A percentile compares a stretch with the other conserved stretches of the same genome.
Evolutionary conservation across 2,888 invertebrate species (phyloP).

Genomic region (Julus scandinavius): DNA sequence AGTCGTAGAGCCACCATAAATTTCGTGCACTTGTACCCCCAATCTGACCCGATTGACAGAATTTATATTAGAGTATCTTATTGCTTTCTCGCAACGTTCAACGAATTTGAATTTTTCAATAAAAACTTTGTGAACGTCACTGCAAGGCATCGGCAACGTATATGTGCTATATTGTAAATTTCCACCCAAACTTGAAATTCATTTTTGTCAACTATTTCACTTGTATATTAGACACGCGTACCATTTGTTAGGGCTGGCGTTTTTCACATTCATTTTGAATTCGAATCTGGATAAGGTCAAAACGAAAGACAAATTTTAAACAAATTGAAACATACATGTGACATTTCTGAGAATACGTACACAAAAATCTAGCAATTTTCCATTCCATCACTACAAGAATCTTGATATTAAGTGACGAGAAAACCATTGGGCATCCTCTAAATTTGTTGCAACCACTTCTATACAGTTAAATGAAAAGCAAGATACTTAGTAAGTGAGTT

Average conservation of each 20-base stretch:
- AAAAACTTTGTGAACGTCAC: conserved; percentile 44
- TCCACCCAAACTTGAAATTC: conserved; percentile 14
- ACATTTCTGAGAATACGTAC: too few species aligned
- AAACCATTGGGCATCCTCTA: too few species aligned
- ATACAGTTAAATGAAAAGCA: too few species aligned
- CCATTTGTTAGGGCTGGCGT: neutral
- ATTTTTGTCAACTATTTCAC: conserved; percentile 16
- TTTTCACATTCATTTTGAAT: neutral
- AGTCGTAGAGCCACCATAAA: neutral
- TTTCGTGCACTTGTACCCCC: neutral
- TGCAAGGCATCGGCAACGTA: neutral
- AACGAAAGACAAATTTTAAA: neutral
- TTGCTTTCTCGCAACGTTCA: conserved; percentile 31
- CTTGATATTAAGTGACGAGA: too few species aligned
- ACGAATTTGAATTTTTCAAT: conserved; percentile 43
- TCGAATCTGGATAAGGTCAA: neutral
- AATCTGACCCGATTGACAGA: conserved; percentile 43
- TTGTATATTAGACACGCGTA: neutral
- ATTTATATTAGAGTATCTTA: conserved; percentile 43
- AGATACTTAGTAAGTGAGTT: too few species aligned
- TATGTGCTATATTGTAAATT: conserved; percentile 18
- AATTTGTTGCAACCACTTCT: too few species aligned
- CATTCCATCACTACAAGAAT: too few species aligned
- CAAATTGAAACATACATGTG: neutral
- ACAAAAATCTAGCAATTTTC: too few species aligned